A percentile compares a stretch with the other conserved stretches of the same genome.
These are phyloP conservation scores for Drosophila saltans DNA, from an alignment of 1,140 invertebrate species.

Conservation along the genomic window DNA sequence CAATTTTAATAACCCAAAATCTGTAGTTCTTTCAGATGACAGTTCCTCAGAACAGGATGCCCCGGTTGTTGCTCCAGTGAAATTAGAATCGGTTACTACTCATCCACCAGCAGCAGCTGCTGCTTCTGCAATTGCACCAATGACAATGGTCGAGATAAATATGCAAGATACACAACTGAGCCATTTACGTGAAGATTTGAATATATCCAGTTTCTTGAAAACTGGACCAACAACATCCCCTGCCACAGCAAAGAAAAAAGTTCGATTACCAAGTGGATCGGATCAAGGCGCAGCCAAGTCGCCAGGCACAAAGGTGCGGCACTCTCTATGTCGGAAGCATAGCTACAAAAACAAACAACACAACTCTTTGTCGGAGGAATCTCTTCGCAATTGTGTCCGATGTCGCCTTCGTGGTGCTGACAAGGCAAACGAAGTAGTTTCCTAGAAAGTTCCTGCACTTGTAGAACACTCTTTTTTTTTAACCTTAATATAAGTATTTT, in stretches of 20 bases:
- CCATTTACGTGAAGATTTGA: slow-evolving; percentile 48
- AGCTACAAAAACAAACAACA: slow-evolving; percentile 26
- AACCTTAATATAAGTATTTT: not conserved
- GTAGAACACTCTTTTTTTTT: slow-evolving; percentile 1
- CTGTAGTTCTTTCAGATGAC: slow-evolving; percentile 39
- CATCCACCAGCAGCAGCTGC: not conserved
- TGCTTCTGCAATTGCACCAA: not conserved
- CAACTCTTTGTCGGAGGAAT: not conserved
- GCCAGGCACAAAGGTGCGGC: not conserved
- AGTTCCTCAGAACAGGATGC: not conserved
- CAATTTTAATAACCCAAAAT: not conserved
- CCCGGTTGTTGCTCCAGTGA: not conserved
- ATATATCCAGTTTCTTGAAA: slow-evolving; percentile 24
- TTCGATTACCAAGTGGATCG: not conserved
- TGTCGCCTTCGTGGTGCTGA: slow-evolving; percentile 39
- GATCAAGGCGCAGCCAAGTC: not conserved
- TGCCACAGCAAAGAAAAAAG: not conserved
- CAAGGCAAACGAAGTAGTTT: slow-evolving; percentile 2
- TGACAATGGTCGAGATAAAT: slow-evolving; percentile 69
- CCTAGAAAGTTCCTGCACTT: not conserved
- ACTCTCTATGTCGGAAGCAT: slow-evolving; percentile 35
- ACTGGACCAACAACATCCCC: not conserved
- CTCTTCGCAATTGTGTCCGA: slow-evolving; percentile 25
- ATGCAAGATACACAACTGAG: slow-evolving; percentile 48
- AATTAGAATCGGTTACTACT: not conserved